phyloP scores from a whole-genome alignment of 2,113 vertebrate genomes.

The Tympanuchus pallidicinctus region DNA sequence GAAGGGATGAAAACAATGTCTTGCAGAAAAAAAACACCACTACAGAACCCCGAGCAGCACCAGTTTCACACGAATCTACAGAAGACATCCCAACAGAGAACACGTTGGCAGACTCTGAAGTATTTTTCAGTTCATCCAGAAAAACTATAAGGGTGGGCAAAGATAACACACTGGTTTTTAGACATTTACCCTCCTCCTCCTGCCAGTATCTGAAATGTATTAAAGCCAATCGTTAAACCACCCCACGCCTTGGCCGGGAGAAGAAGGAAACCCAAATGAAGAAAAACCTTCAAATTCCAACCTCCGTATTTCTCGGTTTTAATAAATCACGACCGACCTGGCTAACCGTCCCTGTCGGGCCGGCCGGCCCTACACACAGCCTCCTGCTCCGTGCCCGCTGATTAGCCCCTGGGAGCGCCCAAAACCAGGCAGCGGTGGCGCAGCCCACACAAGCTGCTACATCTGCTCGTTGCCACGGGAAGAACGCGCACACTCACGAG shows the following conservation, averaged over 20 bases:
- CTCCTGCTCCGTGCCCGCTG: too few relatives aligned
- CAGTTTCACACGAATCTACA: neutral
- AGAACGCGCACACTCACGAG: neutral
- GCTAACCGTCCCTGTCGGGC: neutral
- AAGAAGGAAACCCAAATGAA: neutral
- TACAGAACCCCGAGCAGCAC: neutral
- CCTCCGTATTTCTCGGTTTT: neutral
- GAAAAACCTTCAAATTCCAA: neutral
- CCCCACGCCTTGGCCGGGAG: neutral
- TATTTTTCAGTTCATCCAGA: neutral
- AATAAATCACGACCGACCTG: neutral
- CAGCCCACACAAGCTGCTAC: neutral
- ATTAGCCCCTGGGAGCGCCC: neutral
- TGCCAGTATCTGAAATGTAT: accelerated
- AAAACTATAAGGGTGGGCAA: neutral
- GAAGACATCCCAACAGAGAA: neutral
- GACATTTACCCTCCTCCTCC: neutral
- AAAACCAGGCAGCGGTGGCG: neutral
- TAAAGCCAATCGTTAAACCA: neutral
- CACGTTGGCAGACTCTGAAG: neutral
- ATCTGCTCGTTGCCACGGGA: neutral
- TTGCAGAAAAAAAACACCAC: neutral
- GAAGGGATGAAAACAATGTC: neutral
- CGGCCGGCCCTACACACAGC: accelerated
- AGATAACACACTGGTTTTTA: neutral